Base-by-base conservation (phyloP, 2,888 invertebrate genomes). In the Siphlonurus alternatus region DNA sequence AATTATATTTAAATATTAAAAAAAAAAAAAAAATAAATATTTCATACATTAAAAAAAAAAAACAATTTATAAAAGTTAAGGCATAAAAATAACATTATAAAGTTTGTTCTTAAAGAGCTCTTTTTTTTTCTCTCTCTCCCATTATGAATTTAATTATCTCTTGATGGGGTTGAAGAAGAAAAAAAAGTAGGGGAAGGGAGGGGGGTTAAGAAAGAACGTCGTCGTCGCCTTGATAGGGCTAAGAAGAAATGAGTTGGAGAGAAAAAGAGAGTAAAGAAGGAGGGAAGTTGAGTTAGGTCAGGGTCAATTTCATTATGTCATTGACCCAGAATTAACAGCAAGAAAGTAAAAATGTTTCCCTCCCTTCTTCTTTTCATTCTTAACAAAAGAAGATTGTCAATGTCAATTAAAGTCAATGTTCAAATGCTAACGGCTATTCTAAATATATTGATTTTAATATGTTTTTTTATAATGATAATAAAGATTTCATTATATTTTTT, bases 271-370 rank as follows among this genome's bases (percentile, higher is more conserved):
- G 38, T 10, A 38, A 38, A 15, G 15, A 38, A 38, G 38, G 38
- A 38, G 38, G 15, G 38, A 38, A 38, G 38, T 56, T 56, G 56
- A 5, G 15, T n/a, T 20, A 56, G 56, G 56, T 56, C 56, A 56
- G 56, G 56, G n/a, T n/a, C 56, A 56, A 56, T 56, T 56, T 56
- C 56, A 56, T 56, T 56, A 56, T 56, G 56, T 56, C 56, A 56
- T 56, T 56, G 56, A 56, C 56, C 56, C n/a, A 56, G 56, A 56
- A 56, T 56, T 56, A 56, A 56, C 38, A 38, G 38, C 38, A 15
- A 10, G 15, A 38, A 38, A 38, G 38, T 10, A 38, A 38, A 15
- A 38, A 38, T n/a, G n/a, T 5, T 38, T 38, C 38, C 7, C 15
- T 15, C 38, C 38, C 38, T 38, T 38, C 38, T 38, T 38, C 38